phyloP scores from a whole-genome alignment of 2,113 vertebrate genomes.

The Pica pica region DNA sequence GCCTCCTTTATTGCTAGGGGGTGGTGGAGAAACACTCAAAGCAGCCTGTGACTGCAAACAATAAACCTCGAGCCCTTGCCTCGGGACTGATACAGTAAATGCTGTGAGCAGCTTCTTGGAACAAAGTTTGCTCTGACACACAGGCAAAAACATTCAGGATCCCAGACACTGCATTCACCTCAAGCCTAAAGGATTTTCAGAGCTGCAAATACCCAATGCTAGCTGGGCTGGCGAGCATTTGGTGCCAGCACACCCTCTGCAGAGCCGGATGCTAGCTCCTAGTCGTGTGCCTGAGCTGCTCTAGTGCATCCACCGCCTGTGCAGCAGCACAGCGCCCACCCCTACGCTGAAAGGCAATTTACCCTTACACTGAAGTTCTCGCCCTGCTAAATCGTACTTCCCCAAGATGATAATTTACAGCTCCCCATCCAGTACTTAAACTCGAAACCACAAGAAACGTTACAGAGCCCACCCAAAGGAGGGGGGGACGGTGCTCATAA shows the following conservation, averaged over 20 bases:
- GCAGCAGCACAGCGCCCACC: not conserved
- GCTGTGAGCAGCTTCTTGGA: not conserved
- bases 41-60: slow-evolving; percentile 34
- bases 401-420: not conserved
- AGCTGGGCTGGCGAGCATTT: not conserved
- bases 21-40: not conserved
- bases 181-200: not conserved
- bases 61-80: slow-evolving; percentile 39
- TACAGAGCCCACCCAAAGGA: not conserved
- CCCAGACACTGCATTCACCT: not conserved
- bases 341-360: not conserved
- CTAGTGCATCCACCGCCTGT: fast-evolving
- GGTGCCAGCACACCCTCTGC: not conserved
- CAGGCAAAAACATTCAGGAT: not conserved
- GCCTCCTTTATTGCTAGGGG: not conserved
- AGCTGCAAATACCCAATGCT: not conserved
- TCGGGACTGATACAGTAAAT: not conserved
- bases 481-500: too few species aligned
- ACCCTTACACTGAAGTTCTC: not conserved
- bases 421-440: not conserved
- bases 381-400: not conserved
- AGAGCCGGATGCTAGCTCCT: not conserved
- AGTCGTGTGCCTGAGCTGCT: not conserved
- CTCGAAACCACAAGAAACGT: not conserved
- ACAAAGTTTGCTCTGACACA: slow-evolving; percentile 49